Evolutionary conservation across 2,888 invertebrate genomes (phyloP), one percentile per base, ranked within the genome.

Genomic region (Drosophila kanekoi): DNA sequence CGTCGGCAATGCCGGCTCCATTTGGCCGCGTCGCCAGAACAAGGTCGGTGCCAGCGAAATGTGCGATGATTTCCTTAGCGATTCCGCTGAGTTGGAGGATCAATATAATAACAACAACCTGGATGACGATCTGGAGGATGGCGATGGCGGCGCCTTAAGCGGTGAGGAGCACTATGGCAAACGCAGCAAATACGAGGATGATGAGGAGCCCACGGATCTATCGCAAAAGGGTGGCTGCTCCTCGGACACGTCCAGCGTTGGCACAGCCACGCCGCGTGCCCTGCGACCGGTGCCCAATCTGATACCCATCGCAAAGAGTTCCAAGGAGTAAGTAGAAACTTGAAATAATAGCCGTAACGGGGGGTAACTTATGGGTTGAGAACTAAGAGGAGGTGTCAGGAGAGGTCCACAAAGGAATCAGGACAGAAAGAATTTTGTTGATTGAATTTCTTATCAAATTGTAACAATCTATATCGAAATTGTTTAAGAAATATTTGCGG

Each of bases 201-300:
- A 92, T 8, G 91, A 92, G 53, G 92, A 92, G 58, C 92, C 92
- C 23, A 92, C 92, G 1, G 92, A 92, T 78, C 75, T 92, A n/a
- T 92, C 92, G 0, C 91, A 92, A 66, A 92, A 92, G 57, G 91
- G 92, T 2, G 91, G 91, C 33, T 91, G 91, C 56, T 91, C 91
- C n/a, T 90, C 91, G 5, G 87, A 93, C 61, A 90, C 91, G 3
- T 91, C 91, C 76, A 90, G 72, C 62, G 77, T 77, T 56, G 85
- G 79, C 90, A 57, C 94, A 93, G 52, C 72, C 14, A 80, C 90
- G 28, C 87, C 90, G 0, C 79, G 91, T 18, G 72, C 89, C n/a
- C 82, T 90, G 58, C 93, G 96, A 56, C 96, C 96, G 0, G 94
- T 96, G 77, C 96, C 96, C 52, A 96, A 96, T 91, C 93, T 96